These are phyloP conservation scores for Enteromius argenteus DNA, from an alignment of 2,797 vertebrate genomes.

Conservation along the genomic window DNA sequence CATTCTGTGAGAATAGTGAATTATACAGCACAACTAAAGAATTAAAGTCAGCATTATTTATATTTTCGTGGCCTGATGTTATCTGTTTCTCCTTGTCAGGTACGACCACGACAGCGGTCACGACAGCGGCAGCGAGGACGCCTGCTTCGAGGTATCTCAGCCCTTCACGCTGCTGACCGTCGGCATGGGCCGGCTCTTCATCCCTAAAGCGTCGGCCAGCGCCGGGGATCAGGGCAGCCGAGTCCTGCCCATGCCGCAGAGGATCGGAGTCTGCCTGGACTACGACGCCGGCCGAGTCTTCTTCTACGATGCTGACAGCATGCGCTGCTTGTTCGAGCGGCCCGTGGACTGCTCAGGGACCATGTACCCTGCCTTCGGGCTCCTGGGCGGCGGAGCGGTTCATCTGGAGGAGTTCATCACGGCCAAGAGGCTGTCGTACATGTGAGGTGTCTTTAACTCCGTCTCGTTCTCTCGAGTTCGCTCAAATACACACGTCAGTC, in stretches of 20 bases:
- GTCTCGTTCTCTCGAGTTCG: constrained; percentile 43
- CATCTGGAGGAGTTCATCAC: constrained; percentile 87
- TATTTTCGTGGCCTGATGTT: background rate
- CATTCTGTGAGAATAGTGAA: too few species aligned
- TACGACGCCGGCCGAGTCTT: constrained; percentile 88
- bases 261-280: constrained; percentile 90
- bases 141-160: constrained; percentile 87
- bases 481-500: constrained; percentile 63
- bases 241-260: constrained; percentile 86
- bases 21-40: too few species aligned
- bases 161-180: constrained; percentile 92
- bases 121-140: constrained; percentile 96
- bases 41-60: too few species aligned
- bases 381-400: constrained; percentile 90
- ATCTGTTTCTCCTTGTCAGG: constrained; percentile 67
- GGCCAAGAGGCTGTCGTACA: constrained; percentile 81
- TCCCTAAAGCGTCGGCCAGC: constrained; percentile 84
- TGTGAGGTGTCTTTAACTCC: constrained; percentile 56
- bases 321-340: constrained; percentile 95
- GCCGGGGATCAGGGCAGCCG: constrained; percentile 81
- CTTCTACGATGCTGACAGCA: constrained; percentile 89
- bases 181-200: constrained; percentile 95
- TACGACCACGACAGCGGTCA: constrained; percentile 97
- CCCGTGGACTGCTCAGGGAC: constrained; percentile 92
- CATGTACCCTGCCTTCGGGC: constrained; percentile 94